Evolutionary conservation across 2,888 invertebrate species (phyloP).

Genomic region (Lasioglossum lativentre): DNA sequence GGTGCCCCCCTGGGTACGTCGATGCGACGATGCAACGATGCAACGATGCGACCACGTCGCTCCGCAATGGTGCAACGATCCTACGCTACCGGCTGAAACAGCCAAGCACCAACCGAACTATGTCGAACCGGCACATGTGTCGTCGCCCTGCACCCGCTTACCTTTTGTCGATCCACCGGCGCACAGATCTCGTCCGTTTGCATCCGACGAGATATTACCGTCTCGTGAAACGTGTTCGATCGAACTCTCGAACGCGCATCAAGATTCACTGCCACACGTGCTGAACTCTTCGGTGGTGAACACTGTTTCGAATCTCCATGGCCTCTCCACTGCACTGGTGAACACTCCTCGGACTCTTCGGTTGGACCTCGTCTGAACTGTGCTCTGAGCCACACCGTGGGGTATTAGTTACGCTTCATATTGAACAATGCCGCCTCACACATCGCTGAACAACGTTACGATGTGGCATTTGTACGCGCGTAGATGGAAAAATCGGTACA

Average conservation of each 20-base stretch:
- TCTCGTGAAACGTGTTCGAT: neutral
- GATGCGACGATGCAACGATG: constrained; percentile 56
- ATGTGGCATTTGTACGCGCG: no score
- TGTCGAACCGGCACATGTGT: neutral
- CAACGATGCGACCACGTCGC: constrained; percentile 20
- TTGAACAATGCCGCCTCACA: no score
- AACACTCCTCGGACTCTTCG: neutral
- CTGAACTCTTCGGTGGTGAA: neutral
- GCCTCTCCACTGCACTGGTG: neutral
- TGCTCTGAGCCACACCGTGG: neutral
- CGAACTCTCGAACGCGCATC: neutral
- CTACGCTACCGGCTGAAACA: neutral
- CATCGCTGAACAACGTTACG: neutral
- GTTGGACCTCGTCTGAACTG: neutral
- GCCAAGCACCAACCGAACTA: neutral
- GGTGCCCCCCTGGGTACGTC: constrained; percentile 75
- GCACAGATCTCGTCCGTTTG: neutral
- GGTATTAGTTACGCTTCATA: no score
- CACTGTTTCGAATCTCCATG: no score
- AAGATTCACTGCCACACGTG: neutral
- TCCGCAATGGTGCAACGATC: constrained; percentile 26
- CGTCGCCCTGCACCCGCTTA: neutral
- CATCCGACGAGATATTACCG: neutral
- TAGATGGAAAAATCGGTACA: no score
- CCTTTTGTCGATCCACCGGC: neutral